Evolutionary conservation across 1,140 invertebrate species (phyloP), one percentile per base, ranked within the genome.

Genomic region (Whitmania pigra): DNA sequence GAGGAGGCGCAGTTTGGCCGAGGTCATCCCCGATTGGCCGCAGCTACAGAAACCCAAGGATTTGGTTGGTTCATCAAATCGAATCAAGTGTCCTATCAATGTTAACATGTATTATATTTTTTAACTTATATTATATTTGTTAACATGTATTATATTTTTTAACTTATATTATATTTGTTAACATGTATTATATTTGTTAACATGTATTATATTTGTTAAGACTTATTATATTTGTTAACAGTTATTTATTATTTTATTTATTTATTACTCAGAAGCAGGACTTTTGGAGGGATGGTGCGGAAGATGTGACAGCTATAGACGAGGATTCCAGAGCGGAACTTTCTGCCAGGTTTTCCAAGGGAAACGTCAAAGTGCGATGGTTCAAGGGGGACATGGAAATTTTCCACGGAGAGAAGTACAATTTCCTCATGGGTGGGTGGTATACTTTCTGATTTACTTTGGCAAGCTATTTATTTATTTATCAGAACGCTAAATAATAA

Each of bases 1-100:
- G 27, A 70, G 69, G 49, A 36, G 69, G 43, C 40, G 53, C 15
- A 49, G 31, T 17, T 54, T 70, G 43, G 69, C 69, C 1, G 69
- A 70, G 22, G 31, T 70, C 22, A 70, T 70, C 25, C 69, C 69
- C 6, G 69, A 70, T 70, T 70, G 69, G 69, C 69, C 69, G 25
- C 31, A 36, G 9, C 69, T 70, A 3, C 57, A 63, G 29, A 63
- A 63, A 31, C 57, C 57, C 29, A 63, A 63, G 18, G 57, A 63
- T 63, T 63, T 31, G 57, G 29, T 63, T n/a, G 57, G 57, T 63
- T 20, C 11, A 17, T 17, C 22, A n/a, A 63, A 11, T 63, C 18
- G 11, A 25, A 63, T 63, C 57, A 20, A 31, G 11, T 63, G 11
- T 2, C 57, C 22, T 11, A 15, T 63, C 6, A 11, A 11, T 6